Conservation (phyloP, 2,888 invertebrate genomes). For the Polietes domitor region DNA sequence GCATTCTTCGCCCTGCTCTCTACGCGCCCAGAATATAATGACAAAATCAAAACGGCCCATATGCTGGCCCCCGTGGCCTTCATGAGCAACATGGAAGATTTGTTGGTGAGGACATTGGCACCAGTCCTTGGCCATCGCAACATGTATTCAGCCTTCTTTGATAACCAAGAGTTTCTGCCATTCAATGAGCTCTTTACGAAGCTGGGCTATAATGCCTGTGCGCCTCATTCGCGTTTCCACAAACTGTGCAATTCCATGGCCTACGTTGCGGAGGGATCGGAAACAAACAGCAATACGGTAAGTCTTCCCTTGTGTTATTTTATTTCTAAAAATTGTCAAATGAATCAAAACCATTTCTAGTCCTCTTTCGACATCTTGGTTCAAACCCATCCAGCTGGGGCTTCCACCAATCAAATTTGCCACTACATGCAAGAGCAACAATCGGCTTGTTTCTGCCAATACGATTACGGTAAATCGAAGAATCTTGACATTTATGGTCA, state of each 20-base stretch:
- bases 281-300: too few relatives aligned
- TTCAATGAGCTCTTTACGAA: slow-evolving; percentile 81
- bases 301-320: too few relatives aligned
- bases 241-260: too few relatives aligned
- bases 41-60: slow-evolving; percentile 69
- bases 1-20: slow-evolving; percentile 64
- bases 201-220: slow-evolving; percentile 80
- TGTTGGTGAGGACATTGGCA: slow-evolving; percentile 77
- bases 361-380: slow-evolving; percentile 26
- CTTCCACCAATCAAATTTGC: slow-evolving; percentile 68
- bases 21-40: slow-evolving; percentile 69
- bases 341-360: too few relatives aligned
- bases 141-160: too few relatives aligned
- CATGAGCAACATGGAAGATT: slow-evolving; percentile 82
- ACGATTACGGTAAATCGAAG: slow-evolving; percentile 62
- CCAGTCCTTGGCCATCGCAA: slow-evolving; percentile 55
- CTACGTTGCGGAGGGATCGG: too few relatives aligned
- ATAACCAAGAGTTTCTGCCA: slow-evolving; percentile 87
- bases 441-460: slow-evolving; percentile 66
- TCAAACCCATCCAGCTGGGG: slow-evolving; percentile 70
- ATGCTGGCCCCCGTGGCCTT: slow-evolving; percentile 71
- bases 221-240: too few relatives aligned
- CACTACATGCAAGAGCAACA: slow-evolving; percentile 69
- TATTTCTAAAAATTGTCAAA: too few relatives aligned
- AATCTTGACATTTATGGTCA: too few relatives aligned